phyloP scores from a whole-genome alignment of 1,140 invertebrate genomes.

The Drosophila truncata region DNA sequence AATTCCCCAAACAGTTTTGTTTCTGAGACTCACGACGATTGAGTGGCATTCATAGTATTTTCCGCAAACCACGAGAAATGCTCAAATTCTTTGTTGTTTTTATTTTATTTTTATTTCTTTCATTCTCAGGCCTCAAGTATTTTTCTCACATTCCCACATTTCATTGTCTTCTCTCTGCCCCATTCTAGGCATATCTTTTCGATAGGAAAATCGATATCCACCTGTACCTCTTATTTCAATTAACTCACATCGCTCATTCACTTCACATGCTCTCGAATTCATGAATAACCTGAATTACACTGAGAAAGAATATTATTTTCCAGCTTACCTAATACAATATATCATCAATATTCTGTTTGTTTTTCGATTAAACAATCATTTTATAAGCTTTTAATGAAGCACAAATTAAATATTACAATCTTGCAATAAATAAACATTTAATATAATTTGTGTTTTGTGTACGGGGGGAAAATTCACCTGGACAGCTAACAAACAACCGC shows the following conservation, averaged over 20 bases:
- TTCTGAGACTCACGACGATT: neutral
- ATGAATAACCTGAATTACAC: neutral
- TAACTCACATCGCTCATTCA: conserved; percentile 20
- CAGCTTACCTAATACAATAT: no score
- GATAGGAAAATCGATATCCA: conserved; percentile 14
- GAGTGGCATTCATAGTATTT: neutral
- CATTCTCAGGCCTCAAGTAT: neutral
- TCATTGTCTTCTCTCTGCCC: neutral
- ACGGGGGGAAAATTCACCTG: neutral
- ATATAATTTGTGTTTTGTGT: neutral
- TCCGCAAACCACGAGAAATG: conserved; percentile 2
- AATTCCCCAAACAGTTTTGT: neutral
- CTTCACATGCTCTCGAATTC: conserved; percentile 14
- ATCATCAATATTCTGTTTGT: no score
- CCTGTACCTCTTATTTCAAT: conserved; percentile 8
- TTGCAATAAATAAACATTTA: no score
- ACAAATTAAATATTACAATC: neutral
- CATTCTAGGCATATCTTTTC: conserved; percentile 4
- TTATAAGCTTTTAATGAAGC: neutral
- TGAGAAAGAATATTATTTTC: neutral
- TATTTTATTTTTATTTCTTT: conserved; percentile 5
- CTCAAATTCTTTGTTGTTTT: neutral
- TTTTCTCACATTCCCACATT: neutral
- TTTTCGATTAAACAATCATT: neutral
- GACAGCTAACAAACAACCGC: conserved; percentile 16